These are phyloP conservation scores for Myopa tessellatipennis DNA, from an alignment of 2,888 invertebrate genomes.

Conservation along the genomic window DNA sequence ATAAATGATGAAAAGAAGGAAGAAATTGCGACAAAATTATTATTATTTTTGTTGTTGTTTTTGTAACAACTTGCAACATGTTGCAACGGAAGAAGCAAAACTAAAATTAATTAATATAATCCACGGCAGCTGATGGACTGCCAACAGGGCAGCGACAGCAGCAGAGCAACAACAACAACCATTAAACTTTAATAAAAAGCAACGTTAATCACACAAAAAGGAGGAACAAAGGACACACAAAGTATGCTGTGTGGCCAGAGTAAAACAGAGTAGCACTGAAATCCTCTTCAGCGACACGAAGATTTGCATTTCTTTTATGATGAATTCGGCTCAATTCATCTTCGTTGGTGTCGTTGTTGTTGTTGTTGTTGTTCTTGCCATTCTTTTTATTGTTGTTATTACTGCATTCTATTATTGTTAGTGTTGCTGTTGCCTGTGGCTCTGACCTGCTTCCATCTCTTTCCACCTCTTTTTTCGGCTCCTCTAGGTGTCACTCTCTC, in stretches of 20 bases:
- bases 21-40: too few species aligned
- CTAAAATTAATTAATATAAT: too few species aligned
- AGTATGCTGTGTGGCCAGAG: neutral
- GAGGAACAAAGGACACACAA: neutral
- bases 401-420: too few species aligned
- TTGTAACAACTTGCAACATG: too few species aligned
- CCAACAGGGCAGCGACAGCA: neutral
- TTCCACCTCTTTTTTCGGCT: too few species aligned
- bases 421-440: too few species aligned
- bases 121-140: too few species aligned
- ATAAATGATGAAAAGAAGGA: too few species aligned
- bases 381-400: too few species aligned
- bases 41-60: too few species aligned
- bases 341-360: neutral
- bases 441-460: too few species aligned
- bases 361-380: neutral
- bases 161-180: neutral
- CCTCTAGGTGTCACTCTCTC: neutral
- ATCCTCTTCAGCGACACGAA: neutral
- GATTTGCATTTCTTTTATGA: neutral
- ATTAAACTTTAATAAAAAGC: neutral
- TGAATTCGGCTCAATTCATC: constrained; percentile 8
- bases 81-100: too few species aligned
- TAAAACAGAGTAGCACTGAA: neutral
- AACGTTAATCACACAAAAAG: neutral